Conservation (phyloP, 2,888 invertebrate species). For the Acanthosepion lycidas region DNA sequence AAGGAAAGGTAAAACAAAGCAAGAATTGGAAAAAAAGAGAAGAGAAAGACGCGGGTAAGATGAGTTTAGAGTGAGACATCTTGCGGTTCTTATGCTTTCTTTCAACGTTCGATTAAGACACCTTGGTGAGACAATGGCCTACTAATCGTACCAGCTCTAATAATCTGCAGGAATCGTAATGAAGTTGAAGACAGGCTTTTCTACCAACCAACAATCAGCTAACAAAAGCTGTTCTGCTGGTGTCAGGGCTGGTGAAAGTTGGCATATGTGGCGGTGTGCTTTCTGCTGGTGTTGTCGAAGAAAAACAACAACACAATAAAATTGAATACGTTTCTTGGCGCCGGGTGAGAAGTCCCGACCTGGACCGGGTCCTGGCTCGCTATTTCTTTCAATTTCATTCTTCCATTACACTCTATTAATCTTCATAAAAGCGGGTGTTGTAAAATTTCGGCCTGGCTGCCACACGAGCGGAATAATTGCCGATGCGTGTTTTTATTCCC, state of each 20-base stretch:
- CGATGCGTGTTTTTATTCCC: background rate
- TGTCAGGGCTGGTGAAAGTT: background rate
- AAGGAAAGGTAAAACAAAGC: background rate
- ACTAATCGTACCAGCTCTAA: conserved; percentile 34
- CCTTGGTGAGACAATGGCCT: background rate
- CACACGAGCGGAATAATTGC: background rate
- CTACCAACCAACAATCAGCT: background rate
- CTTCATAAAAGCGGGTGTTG: background rate
- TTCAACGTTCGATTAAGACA: background rate
- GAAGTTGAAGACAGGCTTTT: background rate
- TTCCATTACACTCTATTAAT: background rate
- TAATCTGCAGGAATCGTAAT: background rate
- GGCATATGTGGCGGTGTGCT: background rate
- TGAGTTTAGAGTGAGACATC: background rate
- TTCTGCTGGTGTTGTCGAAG: background rate
- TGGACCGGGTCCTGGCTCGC: background rate
- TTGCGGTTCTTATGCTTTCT: background rate
- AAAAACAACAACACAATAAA: background rate
- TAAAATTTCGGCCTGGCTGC: conserved; percentile 13
- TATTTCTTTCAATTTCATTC: background rate
- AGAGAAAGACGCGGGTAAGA: background rate
- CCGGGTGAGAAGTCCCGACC: background rate
- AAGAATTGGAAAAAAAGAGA: background rate
- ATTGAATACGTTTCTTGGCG: conserved; percentile 12
- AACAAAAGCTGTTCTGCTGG: conserved; percentile 14